phyloP scores from a whole-genome alignment of 1,140 invertebrate species.

The Lordiphosa stackelbergi region DNA sequence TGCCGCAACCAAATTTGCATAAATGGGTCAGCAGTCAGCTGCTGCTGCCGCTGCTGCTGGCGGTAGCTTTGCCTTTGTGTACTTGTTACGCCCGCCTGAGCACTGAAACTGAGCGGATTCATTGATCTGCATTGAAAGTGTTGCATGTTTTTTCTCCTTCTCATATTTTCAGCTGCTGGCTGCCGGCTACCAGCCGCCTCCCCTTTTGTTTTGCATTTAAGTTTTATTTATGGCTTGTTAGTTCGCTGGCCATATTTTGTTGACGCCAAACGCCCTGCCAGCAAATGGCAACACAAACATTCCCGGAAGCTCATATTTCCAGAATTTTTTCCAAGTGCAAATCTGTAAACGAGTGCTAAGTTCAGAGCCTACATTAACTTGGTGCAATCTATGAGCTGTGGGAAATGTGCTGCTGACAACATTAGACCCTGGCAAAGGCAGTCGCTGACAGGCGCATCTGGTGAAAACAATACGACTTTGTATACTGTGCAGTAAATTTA shows the following conservation, averaged over 20 bases:
- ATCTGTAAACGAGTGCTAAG: slow-evolving; percentile 29
- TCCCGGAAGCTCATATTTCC: slow-evolving; percentile 55
- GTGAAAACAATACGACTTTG: slow-evolving; percentile 24
- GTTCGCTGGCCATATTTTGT: slow-evolving; percentile 40
- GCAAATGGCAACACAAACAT: slow-evolving; percentile 17
- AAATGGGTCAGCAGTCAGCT: slow-evolving; percentile 60
- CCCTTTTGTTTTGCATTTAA: not conserved
- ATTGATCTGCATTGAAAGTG: slow-evolving; percentile 39
- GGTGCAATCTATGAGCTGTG: slow-evolving; percentile 37
- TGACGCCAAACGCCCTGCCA: not conserved
- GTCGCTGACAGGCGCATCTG: slow-evolving; percentile 37
- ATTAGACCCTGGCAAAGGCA: slow-evolving; percentile 32
- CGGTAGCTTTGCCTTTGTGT: slow-evolving; percentile 44
- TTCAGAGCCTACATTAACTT: slow-evolving; percentile 45
- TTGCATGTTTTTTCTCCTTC: slow-evolving; percentile 17
- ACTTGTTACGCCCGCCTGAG: slow-evolving; percentile 45
- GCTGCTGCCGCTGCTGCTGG: slow-evolving; percentile 18
- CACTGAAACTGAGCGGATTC: slow-evolving; percentile 6
- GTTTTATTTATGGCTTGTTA: slow-evolving; percentile 38
- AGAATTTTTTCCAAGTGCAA: slow-evolving; percentile 57
- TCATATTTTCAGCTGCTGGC: slow-evolving; percentile 8
- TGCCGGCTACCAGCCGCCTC: slow-evolving; percentile 3
- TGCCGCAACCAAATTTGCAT: slow-evolving; percentile 58
- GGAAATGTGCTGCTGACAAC: slow-evolving; percentile 54
- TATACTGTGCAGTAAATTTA: no score